These are phyloP conservation scores for Perdita meconis DNA, from an alignment of 2,888 invertebrate genomes.

Conservation along the genomic window DNA sequence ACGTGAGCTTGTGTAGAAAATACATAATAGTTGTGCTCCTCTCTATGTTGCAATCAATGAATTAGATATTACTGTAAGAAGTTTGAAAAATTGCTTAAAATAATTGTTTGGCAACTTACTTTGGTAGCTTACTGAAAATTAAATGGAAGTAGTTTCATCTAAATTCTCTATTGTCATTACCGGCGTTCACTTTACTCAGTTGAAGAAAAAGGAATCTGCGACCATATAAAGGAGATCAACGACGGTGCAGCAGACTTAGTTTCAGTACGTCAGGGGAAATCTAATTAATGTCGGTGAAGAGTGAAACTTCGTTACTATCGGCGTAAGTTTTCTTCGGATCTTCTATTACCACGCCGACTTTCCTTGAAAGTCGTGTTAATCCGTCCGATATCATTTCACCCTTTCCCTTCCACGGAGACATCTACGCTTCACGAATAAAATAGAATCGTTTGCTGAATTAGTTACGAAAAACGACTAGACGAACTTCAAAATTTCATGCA, in stretches of 20 bases:
- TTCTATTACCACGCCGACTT: constrained; percentile 17
- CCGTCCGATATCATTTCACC: constrained; percentile 33
- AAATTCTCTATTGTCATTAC: background rate
- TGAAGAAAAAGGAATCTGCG: background rate
- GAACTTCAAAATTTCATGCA: no score
- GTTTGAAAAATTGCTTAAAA: no score
- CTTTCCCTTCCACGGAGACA: background rate
- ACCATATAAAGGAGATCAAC: constrained; percentile 22
- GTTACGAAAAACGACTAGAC: no score
- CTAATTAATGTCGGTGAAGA: constrained; percentile 31
- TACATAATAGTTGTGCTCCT: no score
- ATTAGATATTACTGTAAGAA: no score
- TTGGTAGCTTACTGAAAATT: background rate
- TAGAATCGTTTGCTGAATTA: constrained; percentile 3
- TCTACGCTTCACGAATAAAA: background rate
- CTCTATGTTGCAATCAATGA: no score
- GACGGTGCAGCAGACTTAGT: constrained; percentile 11
- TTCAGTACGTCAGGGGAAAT: constrained; percentile 18
- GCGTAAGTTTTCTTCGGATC: constrained; percentile 26
- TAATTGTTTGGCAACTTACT: no score
- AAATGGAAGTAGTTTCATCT: background rate
- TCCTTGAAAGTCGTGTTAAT: constrained; percentile 30
- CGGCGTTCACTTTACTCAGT: background rate
- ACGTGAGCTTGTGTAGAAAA: no score
- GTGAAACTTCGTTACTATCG: constrained; percentile 33